phyloP scores from a whole-genome alignment of 2,888 invertebrate genomes.

The Pollenia amentaria region DNA sequence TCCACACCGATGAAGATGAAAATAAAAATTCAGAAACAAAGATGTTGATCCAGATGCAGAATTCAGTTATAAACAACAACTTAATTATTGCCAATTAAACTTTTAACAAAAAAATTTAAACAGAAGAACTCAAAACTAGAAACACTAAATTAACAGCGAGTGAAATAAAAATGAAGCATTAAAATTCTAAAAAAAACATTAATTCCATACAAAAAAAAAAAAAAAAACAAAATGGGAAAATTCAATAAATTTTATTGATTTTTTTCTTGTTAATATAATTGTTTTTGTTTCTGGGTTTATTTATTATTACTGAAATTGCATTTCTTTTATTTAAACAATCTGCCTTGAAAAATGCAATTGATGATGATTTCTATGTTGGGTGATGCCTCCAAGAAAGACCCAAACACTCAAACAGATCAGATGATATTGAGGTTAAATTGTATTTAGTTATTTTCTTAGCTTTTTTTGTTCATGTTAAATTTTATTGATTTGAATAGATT shows the following conservation, averaged over 20 bases:
- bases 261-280: slow-evolving; percentile 23
- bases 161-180: too few species aligned
- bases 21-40: not conserved
- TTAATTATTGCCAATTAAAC: slow-evolving; percentile 24
- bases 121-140: not conserved
- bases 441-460: not conserved
- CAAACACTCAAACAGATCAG: slow-evolving; percentile 2
- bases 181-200: too few species aligned
- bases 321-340: not conserved
- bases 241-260: slow-evolving; percentile 25
- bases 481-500: too few species aligned
- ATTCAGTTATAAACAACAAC: slow-evolving; percentile 16
- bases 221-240: not conserved
- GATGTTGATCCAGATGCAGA: slow-evolving; percentile 4
- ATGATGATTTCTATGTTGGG: not conserved
- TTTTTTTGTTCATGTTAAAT: not conserved
- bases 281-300: slow-evolving; percentile 1
- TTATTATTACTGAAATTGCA: not conserved
- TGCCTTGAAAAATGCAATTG: not conserved
- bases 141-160: too few species aligned
- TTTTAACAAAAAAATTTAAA: not conserved
- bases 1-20: not conserved
- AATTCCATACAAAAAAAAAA: not conserved
- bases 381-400: slow-evolving; percentile 6
- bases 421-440: slow-evolving; percentile 19